Evolutionary conservation across 2,113 vertebrate genomes (phyloP), one percentile per base, ranked within the genome.

Genomic region (Anolis sagrei): DNA sequence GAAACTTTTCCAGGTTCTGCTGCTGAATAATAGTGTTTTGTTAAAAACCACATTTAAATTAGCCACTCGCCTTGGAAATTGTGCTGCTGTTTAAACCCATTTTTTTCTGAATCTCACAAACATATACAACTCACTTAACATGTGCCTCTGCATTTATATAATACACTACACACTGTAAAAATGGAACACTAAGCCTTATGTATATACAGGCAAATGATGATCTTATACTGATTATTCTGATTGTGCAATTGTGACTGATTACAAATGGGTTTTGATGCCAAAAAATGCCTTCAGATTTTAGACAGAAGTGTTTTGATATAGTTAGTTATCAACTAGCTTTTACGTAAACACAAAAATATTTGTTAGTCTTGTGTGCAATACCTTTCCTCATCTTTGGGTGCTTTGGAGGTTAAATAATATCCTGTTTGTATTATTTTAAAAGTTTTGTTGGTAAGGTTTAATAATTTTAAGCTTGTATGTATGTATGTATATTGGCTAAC

Each of bases 401-500:
- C 91, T 95, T 95, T 93, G 82, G 86, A 90, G 89, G 76, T 93
- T 93, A 95, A 94, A 87, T 90, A 72, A 48, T 91, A 83, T 91
- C 93, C 81, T 96, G 82, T 95, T 92, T 95, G 90, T 96, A 94
- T 95, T 94, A 78, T 74, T 90, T 92, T 92, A 87, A 92, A 54
- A 66, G 95, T 90, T 82, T 82, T 73, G 62, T 49, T 44, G 80
- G 77, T 94, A 81, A 89, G 78, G 93, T 92, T 90, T 87, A 84
- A 91, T 89, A 58, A 79, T 90, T 95, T 91, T 93, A 87, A 89
- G 19, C 94, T 76, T 76, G 69, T 85, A 70, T 76, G 82, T 84
- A 87, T 94, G 90, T 94, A 93, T 98, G 96, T 98, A 97, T 97
- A 98, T 98, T 93, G 95, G 96, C 97, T 97, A 96, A 96, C 94